Base-by-base conservation (phyloP, 1,140 invertebrate species). In the Diorhabda elongata region DNA sequence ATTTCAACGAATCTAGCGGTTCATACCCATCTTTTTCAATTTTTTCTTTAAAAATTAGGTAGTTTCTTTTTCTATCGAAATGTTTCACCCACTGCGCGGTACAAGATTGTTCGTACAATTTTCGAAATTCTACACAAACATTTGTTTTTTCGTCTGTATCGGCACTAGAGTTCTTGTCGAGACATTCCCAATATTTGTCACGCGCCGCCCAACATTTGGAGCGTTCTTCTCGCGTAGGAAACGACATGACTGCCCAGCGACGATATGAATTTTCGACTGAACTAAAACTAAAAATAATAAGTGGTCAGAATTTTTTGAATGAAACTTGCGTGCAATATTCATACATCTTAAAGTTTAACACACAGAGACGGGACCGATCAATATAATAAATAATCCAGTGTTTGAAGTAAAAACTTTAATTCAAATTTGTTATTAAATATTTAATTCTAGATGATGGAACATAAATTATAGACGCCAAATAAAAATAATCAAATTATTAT, bases 41-140 rank as follows among this genome's bases (percentile, higher is more conserved):
- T 85, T 91, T 90, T 74, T 92, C 89, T 84, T 95, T 95, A 81
- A 94, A 97, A 78, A 93, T 87, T 75, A 94, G 84, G 82, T 95
- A 97, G 73, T 91, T 89, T 80, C 92, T 81, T 82, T 94, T 95
- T 77, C 92, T 87, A 83, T 97, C 93, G 83, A 98, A 98, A 83
- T 98, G 94, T 83, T 93, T 95, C 7, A 97, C 93, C 95, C 95
- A 98, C 81, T 92, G 89, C 9, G 86, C 80, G n/a, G 93, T 91
- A 81, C 95, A 98, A 11, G 86, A 87, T 63, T 87, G 85, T 86
- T 95, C 93, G 84, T 93, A 97, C 41, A 88, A 64, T 83, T 90
- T 88, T 68, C 93, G 87, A 72, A 92, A 82, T 77, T 91, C 84
- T 71, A 82, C 78, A 82, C 95, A 97, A 5, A 85, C 83, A 62